These are phyloP conservation scores for Drosophila neocordata DNA, from an alignment of 1,140 invertebrate genomes.

Conservation along the genomic window DNA sequence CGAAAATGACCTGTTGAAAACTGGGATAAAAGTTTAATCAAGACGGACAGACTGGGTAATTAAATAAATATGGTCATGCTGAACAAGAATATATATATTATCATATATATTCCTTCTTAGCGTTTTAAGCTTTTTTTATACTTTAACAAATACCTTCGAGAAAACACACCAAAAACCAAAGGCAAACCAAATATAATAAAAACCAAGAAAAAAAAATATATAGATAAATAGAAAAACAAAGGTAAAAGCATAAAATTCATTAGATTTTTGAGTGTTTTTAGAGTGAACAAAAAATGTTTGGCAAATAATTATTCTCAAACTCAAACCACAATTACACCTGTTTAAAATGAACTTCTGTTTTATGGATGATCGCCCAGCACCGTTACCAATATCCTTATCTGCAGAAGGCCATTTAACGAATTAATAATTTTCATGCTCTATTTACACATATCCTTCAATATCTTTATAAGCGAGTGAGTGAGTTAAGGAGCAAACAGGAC, in stretches of 20 bases:
- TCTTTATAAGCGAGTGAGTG: constrained; percentile 10
- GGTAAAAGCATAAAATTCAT: constrained; percentile 29
- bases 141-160: background rate
- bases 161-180: constrained; percentile 1
- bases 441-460: constrained; percentile 29
- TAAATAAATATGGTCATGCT: no score
- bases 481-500: background rate
- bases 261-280: constrained; percentile 1
- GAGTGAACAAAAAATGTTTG: constrained; percentile 37
- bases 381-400: constrained; percentile 31
- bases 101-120: background rate
- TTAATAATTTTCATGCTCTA: constrained; percentile 57
- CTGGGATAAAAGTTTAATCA: no score
- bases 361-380: background rate
- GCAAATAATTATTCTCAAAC: constrained; percentile 10
- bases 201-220: constrained; percentile 11
- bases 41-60: no score
- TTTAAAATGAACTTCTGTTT: constrained; percentile 2
- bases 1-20: no score
- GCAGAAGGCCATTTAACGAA: constrained; percentile 3
- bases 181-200: constrained; percentile 19
- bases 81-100: background rate
- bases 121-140: background rate
- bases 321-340: constrained; percentile 30
- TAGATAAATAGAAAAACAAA: background rate